A percentile compares a stretch with the other conserved stretches of the same genome.
Evolutionary conservation across 30 jellyfish, hydroid and myxozoan genomes (phyloP).

Genomic region (Aurelia aurita complex sp. Pacific): DNA sequence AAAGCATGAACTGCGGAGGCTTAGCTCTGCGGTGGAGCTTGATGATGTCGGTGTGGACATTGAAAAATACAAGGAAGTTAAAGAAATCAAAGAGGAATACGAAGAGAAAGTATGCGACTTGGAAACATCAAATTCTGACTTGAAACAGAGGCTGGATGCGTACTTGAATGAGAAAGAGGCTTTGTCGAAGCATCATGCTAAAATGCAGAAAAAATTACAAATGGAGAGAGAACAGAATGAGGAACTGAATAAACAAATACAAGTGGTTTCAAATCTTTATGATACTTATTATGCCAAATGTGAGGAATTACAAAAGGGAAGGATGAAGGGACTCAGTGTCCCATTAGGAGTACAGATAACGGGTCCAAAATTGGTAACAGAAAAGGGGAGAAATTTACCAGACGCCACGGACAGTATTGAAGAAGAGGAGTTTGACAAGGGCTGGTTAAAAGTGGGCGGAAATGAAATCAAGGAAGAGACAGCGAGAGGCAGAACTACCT

Average conservation of each 20-base stretch:
- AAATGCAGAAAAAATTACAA: conserved; percentile 27
- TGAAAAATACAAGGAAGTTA: conserved; percentile 22
- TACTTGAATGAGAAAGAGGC: conserved; percentile 35
- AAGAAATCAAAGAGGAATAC: conserved; percentile 28
- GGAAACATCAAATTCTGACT: conserved; percentile 31
- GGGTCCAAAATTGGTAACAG: background rate
- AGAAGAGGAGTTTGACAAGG: no score
- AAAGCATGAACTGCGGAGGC: conserved; percentile 55
- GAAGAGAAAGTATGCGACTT: conserved; percentile 17
- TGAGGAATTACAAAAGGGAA: conserved; percentile 48
- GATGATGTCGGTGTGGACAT: conserved; percentile 12
- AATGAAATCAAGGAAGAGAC: no score
- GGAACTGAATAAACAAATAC: conserved; percentile 55
- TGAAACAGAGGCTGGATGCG: conserved; percentile 38
- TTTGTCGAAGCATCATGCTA: conserved; percentile 17
- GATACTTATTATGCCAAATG: conserved; percentile 42
- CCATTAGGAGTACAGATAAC: conserved; percentile 3
- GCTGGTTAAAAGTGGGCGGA: no score
- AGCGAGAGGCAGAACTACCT: no score
- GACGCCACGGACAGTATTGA: background rate
- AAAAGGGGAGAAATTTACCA: background rate
- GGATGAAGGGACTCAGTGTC: conserved; percentile 3
- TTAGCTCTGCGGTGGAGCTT: conserved; percentile 55
- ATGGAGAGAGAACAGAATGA: conserved; percentile 70
- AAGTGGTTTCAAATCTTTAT: conserved; percentile 44